A percentile compares a stretch with the other conserved stretches of the same genome.
Evolutionary conservation across 1,140 invertebrate genomes (phyloP).

Genomic region (Heliothis subflexa): DNA sequence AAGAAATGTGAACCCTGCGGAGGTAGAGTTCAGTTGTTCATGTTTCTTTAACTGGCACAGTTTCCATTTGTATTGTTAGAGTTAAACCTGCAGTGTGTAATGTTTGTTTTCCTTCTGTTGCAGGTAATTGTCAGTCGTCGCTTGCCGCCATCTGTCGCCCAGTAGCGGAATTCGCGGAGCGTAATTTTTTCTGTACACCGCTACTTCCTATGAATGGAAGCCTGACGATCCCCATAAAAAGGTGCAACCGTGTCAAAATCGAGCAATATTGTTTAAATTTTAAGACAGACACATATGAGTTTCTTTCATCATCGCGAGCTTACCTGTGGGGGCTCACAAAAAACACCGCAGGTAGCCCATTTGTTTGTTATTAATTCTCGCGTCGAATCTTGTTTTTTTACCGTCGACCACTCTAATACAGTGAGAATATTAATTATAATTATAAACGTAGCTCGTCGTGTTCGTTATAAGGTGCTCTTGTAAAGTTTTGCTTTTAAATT

Average conservation of each 20-base stretch:
- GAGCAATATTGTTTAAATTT: conserved; percentile 79
- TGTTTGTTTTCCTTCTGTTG: conserved; percentile 42
- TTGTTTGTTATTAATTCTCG: conserved; percentile 86
- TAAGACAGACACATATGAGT: conserved; percentile 82
- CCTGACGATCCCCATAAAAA: conserved; percentile 70
- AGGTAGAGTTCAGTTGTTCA: conserved; percentile 62
- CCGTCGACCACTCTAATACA: conserved; percentile 81
- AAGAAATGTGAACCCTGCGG: conserved; percentile 73
- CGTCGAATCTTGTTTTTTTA: conserved; percentile 78
- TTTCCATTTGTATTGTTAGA: conserved; percentile 34
- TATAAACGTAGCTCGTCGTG: conserved; percentile 82
- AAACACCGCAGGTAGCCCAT: conserved; percentile 85
- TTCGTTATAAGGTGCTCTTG: conserved; percentile 74
- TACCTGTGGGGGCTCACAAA: conserved; percentile 84
- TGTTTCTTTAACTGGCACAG: conserved; percentile 44
- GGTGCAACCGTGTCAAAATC: conserved; percentile 80
- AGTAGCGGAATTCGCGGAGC: conserved; percentile 65
- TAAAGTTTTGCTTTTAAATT: conserved; percentile 78
- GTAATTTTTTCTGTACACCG: conserved; percentile 67
- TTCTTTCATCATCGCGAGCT: conserved; percentile 78
- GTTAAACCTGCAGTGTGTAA: conserved; percentile 40
- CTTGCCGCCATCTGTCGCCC: conserved; percentile 73
- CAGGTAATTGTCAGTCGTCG: conserved; percentile 45
- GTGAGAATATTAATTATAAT: conserved; percentile 86
- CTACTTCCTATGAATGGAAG: conserved; percentile 75